Base-by-base conservation (phyloP, 2,888 invertebrate species). In the Diaperis boleti region DNA sequence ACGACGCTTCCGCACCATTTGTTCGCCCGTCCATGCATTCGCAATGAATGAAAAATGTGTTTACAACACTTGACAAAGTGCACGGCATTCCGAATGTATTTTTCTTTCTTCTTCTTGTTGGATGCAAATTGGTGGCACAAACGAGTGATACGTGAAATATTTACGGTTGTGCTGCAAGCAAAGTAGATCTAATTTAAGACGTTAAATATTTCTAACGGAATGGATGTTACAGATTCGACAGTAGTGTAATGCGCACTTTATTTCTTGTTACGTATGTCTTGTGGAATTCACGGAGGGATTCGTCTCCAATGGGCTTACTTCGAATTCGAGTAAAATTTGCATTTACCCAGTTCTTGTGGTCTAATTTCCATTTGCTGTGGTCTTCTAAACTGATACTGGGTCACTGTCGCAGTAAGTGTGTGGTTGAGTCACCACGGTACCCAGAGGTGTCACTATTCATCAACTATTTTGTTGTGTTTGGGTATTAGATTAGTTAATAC, bases 1-100 rank as follows among this genome's bases (percentile, higher is more conserved):
- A 60, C n/a, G n/a, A n/a, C 59, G 65, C 65, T 71, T 70, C 68
- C 68, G 66, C 64, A 64, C 67, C 69, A 72, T 70, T 72, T 71
- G 68, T 69, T 71, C 67, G 56, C 62, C 59, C 62, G 64, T 39
- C 64, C 67, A 49, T 71, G 70, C 70, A 71, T 70, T 68, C 63
- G 67, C 66, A 67, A 67, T 69, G 72, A 67, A 69, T 69, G 72
- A 72, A 71, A 72, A 71, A 72, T 72, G 67, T 72, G 70, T 70
- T 69, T 72, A 69, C 71, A 69, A 66, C 69, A 64, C 65, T 45
- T 55, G 55, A 59, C 50, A 63, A 52, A 60, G 57, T 59, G 61
- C 31, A 49, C 49, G n/a, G 22, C 56, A 54, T 61, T 60, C 54
- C 52, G 50, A 62, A 62, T 64, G 57, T 55, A 56, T 33, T 50